Evolutionary conservation across 2,113 vertebrate species (phyloP).

Genomic region (Motacilla tschutschensis): DNA sequence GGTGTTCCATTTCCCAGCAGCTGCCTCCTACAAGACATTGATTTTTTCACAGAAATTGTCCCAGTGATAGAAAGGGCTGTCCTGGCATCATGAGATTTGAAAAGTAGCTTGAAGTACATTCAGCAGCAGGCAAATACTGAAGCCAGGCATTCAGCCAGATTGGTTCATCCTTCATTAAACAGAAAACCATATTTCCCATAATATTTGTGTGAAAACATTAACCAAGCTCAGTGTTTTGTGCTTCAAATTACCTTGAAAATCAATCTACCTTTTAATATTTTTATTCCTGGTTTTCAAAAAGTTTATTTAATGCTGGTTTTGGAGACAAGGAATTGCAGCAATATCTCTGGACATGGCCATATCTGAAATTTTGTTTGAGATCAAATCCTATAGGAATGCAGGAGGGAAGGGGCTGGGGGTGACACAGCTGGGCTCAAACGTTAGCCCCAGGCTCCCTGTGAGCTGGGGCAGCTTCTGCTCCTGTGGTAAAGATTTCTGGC

Average conservation of each 20-base stretch:
- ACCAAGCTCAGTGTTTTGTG: neutral
- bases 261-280: constrained; percentile 14
- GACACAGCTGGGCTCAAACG: neutral
- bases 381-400: neutral
- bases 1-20: neutral
- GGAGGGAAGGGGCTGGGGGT: neutral
- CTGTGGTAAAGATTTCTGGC: neutral
- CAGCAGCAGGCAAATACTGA: neutral
- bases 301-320: neutral
- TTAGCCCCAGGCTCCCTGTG: neutral
- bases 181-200: constrained; percentile 20
- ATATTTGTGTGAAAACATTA: neutral
- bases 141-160: neutral
- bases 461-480: neutral
- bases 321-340: neutral
- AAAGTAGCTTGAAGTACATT: neutral
- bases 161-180: constrained; percentile 15
- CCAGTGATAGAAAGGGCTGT: neutral
- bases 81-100: neutral
- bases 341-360: neutral
- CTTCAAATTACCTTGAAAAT: constrained; percentile 31
- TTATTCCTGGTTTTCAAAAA: constrained; percentile 18
- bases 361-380: neutral
- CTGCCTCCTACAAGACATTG: neutral
- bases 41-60: neutral